phyloP scores from a whole-genome alignment of 2,888 invertebrate genomes.

The Caenorhabditis sp. region DNA sequence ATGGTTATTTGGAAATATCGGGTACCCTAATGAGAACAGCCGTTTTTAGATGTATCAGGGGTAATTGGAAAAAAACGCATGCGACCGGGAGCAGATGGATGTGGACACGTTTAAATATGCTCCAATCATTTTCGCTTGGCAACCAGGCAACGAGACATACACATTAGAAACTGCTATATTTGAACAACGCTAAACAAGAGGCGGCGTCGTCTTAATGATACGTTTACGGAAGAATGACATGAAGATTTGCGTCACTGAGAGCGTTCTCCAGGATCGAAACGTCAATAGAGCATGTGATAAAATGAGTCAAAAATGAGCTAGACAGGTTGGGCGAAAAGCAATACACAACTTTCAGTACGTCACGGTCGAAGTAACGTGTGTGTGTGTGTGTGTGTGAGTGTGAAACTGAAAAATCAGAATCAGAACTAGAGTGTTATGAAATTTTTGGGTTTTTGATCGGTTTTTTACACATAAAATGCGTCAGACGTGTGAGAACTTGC shows the following conservation, averaged over 20 bases:
- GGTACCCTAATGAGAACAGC: too few relatives aligned
- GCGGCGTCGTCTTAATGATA: slow-evolving; percentile 3
- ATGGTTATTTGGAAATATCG: too few relatives aligned
- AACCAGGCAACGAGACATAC: too few relatives aligned
- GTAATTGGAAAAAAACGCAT: too few relatives aligned
- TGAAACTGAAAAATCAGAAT: too few relatives aligned
- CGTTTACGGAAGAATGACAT: slow-evolving; percentile 6
- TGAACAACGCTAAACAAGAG: background rate
- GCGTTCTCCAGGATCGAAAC: slow-evolving; percentile 24
- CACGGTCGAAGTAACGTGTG: too few relatives aligned
- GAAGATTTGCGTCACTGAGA: slow-evolving; percentile 24
- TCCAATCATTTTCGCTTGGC: too few relatives aligned
- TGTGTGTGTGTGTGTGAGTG: too few relatives aligned
- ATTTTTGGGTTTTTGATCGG: slow-evolving; percentile 5
- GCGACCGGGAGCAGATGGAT: too few relatives aligned
- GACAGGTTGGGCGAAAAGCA: background rate
- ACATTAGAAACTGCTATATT: background rate
- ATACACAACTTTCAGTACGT: slow-evolving; percentile 5
- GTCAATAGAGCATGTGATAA: slow-evolving; percentile 5
- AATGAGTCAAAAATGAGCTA: slow-evolving; percentile 3
- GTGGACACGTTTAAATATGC: too few relatives aligned
- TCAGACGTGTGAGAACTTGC: background rate
- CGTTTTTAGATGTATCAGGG: too few relatives aligned
- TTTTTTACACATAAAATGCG: slow-evolving; percentile 8
- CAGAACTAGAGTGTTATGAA: slow-evolving; percentile 20